Evolutionary conservation across 2,888 invertebrate genomes (phyloP).

Genomic region (Melipona bicolor): DNA sequence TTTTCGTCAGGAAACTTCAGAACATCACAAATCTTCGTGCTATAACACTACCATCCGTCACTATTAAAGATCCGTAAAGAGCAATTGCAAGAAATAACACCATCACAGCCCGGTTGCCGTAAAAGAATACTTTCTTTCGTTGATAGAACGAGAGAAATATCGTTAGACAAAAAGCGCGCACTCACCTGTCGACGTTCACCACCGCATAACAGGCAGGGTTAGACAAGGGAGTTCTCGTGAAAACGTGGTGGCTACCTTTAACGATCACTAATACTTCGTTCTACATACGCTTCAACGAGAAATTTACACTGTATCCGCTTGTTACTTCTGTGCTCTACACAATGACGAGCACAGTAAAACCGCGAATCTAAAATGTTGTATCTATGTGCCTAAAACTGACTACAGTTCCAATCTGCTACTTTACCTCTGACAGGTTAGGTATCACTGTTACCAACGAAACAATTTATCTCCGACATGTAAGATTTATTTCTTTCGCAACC

Average conservation of each 20-base stretch:
- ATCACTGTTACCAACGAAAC: conserved; percentile 68
- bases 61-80: conserved; percentile 39
- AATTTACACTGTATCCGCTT: conserved; percentile 49
- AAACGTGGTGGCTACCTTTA: conserved; percentile 60
- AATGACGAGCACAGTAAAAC: conserved; percentile 53
- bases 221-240: conserved; percentile 58
- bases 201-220: conserved; percentile 78
- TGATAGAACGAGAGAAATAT: conserved; percentile 39
- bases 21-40: conserved; percentile 41
- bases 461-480: conserved; percentile 2
- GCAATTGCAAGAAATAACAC: conserved; percentile 39
- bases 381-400: conserved; percentile 56
- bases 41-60: conserved; percentile 47
- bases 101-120: conserved; percentile 42
- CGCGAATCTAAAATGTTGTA: conserved; percentile 50
- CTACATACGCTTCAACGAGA: conserved; percentile 55
- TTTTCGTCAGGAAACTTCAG: conserved; percentile 50
- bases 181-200: conserved; percentile 78
- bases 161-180: conserved; percentile 50
- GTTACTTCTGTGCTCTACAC: conserved; percentile 43
- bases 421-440: conserved; percentile 77
- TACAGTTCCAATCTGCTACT: conserved; percentile 65
- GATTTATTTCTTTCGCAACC: not conserved
- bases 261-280: conserved; percentile 40
- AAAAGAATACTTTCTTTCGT: conserved; percentile 42